Conservation (phyloP, 1,140 invertebrate species). For the Elysia chlorotica region DNA sequence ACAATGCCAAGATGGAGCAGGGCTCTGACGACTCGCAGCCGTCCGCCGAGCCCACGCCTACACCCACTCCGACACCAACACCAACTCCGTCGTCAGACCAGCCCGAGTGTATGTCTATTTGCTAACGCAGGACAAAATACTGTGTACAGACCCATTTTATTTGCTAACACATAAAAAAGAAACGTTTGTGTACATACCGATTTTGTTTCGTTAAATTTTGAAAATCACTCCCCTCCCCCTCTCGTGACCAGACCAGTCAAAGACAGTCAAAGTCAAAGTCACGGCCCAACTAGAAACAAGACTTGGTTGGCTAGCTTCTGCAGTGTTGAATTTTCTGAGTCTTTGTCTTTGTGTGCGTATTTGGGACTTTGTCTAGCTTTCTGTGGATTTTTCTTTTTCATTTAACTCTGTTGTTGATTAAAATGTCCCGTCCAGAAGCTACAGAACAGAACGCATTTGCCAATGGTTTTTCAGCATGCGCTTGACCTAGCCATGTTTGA, state of each 20-base stretch:
- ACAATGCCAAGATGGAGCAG: constrained; percentile 6
- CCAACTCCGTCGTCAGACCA: background rate
- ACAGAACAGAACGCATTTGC: too few species aligned
- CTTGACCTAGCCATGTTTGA: too few species aligned
- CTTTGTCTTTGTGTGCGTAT: too few species aligned
- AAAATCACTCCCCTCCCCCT: background rate
- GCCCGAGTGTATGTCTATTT: constrained; percentile 10
- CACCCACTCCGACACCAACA: background rate
- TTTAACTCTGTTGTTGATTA: too few species aligned
- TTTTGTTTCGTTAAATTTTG: too few species aligned
- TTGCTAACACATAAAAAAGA: background rate
- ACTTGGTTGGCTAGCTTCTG: too few species aligned
- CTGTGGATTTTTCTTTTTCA: too few species aligned
- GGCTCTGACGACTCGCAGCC: background rate
- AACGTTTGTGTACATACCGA: background rate
- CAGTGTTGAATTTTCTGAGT: too few species aligned
- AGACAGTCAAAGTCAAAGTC: background rate
- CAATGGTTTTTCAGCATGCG: too few species aligned
- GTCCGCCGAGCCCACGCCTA: background rate
- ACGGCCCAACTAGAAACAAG: too few species aligned
- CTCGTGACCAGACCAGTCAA: background rate
- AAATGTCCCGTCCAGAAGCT: too few species aligned
- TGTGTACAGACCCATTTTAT: background rate
- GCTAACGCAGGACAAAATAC: background rate
- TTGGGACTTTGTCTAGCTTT: too few species aligned